phyloP scores from a whole-genome alignment of 2,797 vertebrate species.

The Tamandua tetradactyla region DNA sequence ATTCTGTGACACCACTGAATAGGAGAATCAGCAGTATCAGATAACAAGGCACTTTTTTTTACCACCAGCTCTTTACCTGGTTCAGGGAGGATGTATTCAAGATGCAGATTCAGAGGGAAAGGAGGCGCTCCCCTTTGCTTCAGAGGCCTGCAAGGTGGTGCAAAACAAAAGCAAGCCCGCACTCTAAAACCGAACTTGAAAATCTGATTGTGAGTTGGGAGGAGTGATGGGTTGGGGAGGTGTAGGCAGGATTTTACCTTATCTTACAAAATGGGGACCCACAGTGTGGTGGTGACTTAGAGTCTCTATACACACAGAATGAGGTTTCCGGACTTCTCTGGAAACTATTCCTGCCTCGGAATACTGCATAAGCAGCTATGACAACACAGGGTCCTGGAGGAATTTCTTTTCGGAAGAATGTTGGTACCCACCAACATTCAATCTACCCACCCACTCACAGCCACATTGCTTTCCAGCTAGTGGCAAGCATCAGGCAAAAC shows the following conservation, averaged over 20 bases:
- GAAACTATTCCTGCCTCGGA: not conserved
- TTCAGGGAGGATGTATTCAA: conserved; percentile 39
- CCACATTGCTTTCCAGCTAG: not conserved
- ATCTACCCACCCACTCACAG: not conserved
- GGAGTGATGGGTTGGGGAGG: not conserved
- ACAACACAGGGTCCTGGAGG: not conserved
- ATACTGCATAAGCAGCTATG: not conserved
- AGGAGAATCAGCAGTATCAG: not conserved
- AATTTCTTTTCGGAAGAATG: conserved; percentile 44
- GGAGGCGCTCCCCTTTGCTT: not conserved
- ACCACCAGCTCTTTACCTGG: not conserved
- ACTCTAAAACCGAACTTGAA: conserved; percentile 18
- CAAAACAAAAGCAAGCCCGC: conserved; percentile 34
- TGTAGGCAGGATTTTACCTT: not conserved
- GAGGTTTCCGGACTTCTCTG: not conserved
- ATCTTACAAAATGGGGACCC: not conserved
- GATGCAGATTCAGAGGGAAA: conserved; percentile 30
- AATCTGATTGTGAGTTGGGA: not conserved
- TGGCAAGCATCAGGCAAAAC: conserved; percentile 27
- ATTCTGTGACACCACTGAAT: conserved; percentile 37
- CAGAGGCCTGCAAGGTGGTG: not conserved
- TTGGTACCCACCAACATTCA: not conserved
- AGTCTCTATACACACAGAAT: not conserved
- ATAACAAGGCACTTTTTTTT: conserved; percentile 56
- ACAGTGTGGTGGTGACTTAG: not conserved